phyloP scores from a whole-genome alignment of 2,797 vertebrate genomes.

The Buphagus erythrorhynchus region DNA sequence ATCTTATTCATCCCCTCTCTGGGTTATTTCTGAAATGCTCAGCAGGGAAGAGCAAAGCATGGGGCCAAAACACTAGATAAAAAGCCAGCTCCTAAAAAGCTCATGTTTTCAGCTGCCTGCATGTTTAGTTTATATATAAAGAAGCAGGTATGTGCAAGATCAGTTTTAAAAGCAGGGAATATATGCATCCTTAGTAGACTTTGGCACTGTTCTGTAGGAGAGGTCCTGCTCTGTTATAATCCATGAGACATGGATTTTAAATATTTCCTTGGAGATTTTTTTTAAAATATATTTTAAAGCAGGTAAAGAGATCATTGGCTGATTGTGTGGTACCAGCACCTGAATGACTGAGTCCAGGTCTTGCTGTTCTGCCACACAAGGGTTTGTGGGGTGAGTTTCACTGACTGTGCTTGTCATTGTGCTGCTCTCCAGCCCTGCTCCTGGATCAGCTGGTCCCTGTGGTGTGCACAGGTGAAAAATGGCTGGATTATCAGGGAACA shows the following conservation, averaged over 20 bases:
- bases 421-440: background rate
- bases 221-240: background rate
- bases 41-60: background rate
- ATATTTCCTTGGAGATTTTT: background rate
- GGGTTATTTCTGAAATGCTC: background rate
- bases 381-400: background rate
- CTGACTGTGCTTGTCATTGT: background rate
- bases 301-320: background rate
- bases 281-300: background rate
- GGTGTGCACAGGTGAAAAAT: background rate
- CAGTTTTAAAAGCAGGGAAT: background rate
- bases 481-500: background rate
- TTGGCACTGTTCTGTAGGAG: background rate
- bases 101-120: background rate
- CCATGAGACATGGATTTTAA: background rate
- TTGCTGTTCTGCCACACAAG: background rate
- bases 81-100: background rate
- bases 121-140: background rate
- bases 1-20: background rate
- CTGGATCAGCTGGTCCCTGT: background rate
- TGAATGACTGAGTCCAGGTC: background rate
- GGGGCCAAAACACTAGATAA: background rate
- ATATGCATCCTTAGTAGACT: background rate
- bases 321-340: background rate
- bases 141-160: background rate